Conservation (phyloP, 2,797 vertebrate genomes). For the Octomys mimax region DNA sequence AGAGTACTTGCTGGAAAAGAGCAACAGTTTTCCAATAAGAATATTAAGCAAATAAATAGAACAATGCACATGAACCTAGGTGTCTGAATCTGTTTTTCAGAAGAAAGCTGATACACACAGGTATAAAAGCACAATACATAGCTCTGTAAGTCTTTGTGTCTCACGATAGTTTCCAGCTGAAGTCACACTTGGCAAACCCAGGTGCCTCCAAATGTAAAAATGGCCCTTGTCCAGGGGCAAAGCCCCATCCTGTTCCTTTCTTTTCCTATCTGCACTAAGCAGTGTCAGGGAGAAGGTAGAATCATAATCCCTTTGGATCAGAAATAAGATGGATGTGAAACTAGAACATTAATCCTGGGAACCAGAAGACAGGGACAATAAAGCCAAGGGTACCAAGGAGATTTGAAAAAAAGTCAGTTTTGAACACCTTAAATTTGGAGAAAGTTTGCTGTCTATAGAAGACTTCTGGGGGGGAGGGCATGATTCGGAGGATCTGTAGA, state of each 20-base stretch:
- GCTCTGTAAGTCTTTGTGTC: background rate
- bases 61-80: background rate
- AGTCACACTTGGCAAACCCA: constrained; percentile 79
- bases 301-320: constrained; percentile 63
- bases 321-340: constrained; percentile 27
- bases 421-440: background rate
- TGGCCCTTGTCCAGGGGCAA: constrained; percentile 58
- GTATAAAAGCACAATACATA: background rate
- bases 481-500: background rate
- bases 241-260: constrained; percentile 36
- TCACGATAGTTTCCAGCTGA: constrained; percentile 85
- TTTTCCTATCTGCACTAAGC: constrained; percentile 20
- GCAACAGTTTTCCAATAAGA: constrained; percentile 13
- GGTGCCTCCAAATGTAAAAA: constrained; percentile 79
- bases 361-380: background rate
- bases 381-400: background rate
- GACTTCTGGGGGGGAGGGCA: constrained; percentile 39
- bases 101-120: background rate
- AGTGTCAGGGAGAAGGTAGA: constrained; percentile 25
- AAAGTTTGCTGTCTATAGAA: constrained; percentile 48
- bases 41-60: constrained; percentile 20
- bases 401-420: background rate
- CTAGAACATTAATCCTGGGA: background rate
- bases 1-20: constrained; percentile 36
- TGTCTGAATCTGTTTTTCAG: background rate